Evolutionary conservation across 2,888 invertebrate species (phyloP).

Genomic region (Tenthredo notha): DNA sequence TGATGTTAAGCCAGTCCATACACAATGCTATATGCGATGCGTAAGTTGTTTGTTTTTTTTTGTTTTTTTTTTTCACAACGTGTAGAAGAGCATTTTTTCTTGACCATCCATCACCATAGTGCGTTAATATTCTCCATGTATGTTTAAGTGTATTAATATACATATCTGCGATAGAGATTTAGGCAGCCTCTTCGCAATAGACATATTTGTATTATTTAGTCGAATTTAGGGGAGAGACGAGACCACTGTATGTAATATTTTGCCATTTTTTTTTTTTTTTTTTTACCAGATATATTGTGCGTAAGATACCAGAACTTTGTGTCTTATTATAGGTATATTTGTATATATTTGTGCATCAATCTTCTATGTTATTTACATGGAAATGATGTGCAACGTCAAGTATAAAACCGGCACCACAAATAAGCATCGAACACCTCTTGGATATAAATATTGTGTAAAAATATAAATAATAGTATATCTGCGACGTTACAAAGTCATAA

Average conservation of each 20-base stretch:
- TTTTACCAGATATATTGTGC: constrained; percentile 57
- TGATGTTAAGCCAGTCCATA: constrained; percentile 51
- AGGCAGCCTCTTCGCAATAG: background rate
- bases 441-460: constrained; percentile 59
- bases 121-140: constrained; percentile 40
- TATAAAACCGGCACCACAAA: constrained; percentile 51
- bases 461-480: background rate
- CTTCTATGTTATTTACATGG: constrained; percentile 55
- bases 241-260: constrained; percentile 55
- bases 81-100: constrained; percentile 45
- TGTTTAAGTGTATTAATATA: background rate
- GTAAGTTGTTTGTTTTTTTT: background rate
- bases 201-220: background rate
- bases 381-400: constrained; percentile 59
- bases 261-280: constrained; percentile 7
- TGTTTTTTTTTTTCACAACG: background rate
- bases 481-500: background rate
- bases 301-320: constrained; percentile 61
- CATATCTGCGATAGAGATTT: constrained; percentile 10
- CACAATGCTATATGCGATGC: constrained; percentile 50
- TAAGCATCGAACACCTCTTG: constrained; percentile 70
- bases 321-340: constrained; percentile 14
- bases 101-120: constrained; percentile 51
- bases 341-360: constrained; percentile 7
- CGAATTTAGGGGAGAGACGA: constrained; percentile 71